Evolutionary conservation across 2,888 invertebrate species (phyloP).

Genomic region (Parnassius smintheus): DNA sequence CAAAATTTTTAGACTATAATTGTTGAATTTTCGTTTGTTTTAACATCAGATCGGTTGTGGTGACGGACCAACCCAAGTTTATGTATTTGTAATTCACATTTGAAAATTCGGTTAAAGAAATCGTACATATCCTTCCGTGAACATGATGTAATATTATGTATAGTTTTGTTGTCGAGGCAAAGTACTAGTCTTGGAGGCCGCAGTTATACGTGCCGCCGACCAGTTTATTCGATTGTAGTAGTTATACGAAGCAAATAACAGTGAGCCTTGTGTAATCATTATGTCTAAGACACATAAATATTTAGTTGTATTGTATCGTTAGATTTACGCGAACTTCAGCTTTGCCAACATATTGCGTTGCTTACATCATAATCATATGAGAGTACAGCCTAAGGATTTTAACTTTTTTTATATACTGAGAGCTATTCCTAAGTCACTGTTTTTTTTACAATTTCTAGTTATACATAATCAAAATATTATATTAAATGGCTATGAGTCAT

Average conservation of each 20-base stretch:
- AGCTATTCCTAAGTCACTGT: constrained; percentile 80
- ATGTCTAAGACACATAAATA: constrained; percentile 78
- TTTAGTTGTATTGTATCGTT: constrained; percentile 79
- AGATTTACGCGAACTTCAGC: constrained; percentile 79
- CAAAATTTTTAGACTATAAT: constrained; percentile 52
- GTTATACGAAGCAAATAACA: constrained; percentile 57
- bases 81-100: constrained; percentile 44
- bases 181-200: constrained; percentile 49
- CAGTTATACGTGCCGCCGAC: constrained; percentile 45
- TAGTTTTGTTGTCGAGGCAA: constrained; percentile 47
- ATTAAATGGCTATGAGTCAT: constrained; percentile 67
- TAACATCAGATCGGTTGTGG: constrained; percentile 66
- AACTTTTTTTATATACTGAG: constrained; percentile 78
- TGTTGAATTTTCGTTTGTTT: constrained; percentile 48
- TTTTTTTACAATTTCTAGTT: constrained; percentile 72
- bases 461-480: constrained; percentile 55
- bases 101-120: constrained; percentile 59
- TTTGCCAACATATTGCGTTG: constrained; percentile 80
- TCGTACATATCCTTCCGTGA: constrained; percentile 77
- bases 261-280: constrained; percentile 78
- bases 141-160: constrained; percentile 54
- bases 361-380: constrained; percentile 78
- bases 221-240: constrained; percentile 55
- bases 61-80: constrained; percentile 63
- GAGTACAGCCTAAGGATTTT: constrained; percentile 82